Evolutionary conservation across 2,888 invertebrate genomes (phyloP), one percentile per base, ranked within the genome.

Genomic region (Dicroscelio sp.): DNA sequence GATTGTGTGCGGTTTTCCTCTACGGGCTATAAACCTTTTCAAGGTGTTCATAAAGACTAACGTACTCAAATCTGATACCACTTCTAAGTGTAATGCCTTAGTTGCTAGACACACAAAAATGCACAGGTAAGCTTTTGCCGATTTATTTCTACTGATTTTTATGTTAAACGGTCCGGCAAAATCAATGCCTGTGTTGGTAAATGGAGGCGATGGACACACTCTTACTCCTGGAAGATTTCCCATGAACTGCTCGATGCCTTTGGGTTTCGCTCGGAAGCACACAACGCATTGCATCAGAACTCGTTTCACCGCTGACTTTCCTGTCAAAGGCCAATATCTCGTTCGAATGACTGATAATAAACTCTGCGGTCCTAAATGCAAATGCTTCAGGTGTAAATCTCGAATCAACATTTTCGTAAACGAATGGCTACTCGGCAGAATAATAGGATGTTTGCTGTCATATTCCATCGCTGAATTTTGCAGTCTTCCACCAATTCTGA

Each of bases 1-100:
- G 3, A 94, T 78, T 5, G 90, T 82, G 20, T 27, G 30, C n/a
- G 71, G 58, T 31, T 67, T 76, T 20, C 94, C 93, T 33, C 93
- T 65, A 3, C 93, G 76, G 3, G 94, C 88, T 1, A 94, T 89
- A 75, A 95, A 93, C 20, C 94, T 86, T 55, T 90, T 82, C 12
- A 94, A 76, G 10, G 90, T 76, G 1, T 90, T 92, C 12, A 95
- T 23, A 38, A 94, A 94, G 0, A 88, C 91, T 20, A 91, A 76
- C 0, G 90, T 91, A 2, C 92, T 86, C 20, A 94, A 58, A 25
- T 93, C 92, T 0, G 71, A 86, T 8, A 91, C 94, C 23, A 94
- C 43, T 63, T 94, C 94, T 17, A 94, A 43, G 55, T 94, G 93
- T 23, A 90, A 63, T 25, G 82, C 55, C 43, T 87, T 87, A 65